Conservation (phyloP, 2,797 vertebrate genomes). For the Dermochelys coriacea region DNA sequence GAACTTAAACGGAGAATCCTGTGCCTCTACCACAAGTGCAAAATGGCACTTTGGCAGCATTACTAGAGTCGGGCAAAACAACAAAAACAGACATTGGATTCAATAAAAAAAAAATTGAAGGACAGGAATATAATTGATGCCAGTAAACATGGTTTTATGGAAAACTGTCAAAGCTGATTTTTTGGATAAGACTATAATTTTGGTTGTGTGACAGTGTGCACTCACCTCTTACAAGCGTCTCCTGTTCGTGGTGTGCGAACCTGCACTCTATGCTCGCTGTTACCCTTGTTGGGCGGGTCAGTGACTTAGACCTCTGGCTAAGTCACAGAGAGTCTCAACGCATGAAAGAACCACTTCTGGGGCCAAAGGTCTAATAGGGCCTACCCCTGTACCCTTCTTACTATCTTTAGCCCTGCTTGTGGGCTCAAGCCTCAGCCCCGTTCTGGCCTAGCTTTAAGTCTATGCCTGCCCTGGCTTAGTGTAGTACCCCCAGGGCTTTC, state of each 20-base stretch:
- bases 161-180: not conserved
- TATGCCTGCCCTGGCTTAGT: no score
- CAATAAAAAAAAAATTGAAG: not conserved
- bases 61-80: not conserved
- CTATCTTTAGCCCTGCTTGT: no score
- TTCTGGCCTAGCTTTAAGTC: no score
- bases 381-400: not conserved
- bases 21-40: not conserved
- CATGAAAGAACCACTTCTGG: not conserved
- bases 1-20: not conserved
- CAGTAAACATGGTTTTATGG: not conserved
- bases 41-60: not conserved
- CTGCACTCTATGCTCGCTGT: not conserved
- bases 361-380: not conserved
- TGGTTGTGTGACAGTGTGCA: not conserved
- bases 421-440: no score
- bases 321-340: not conserved
- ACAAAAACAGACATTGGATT: fast-evolving
- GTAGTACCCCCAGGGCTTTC: not conserved
- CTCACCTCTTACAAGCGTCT: not conserved
- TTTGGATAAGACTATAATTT: not conserved
- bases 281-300: not conserved
- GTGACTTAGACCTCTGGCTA: not conserved
- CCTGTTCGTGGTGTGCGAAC: not conserved
- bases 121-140: not conserved